Conservation (phyloP, 2,888 invertebrate genomes). For the Tachystola acroxantha region DNA sequence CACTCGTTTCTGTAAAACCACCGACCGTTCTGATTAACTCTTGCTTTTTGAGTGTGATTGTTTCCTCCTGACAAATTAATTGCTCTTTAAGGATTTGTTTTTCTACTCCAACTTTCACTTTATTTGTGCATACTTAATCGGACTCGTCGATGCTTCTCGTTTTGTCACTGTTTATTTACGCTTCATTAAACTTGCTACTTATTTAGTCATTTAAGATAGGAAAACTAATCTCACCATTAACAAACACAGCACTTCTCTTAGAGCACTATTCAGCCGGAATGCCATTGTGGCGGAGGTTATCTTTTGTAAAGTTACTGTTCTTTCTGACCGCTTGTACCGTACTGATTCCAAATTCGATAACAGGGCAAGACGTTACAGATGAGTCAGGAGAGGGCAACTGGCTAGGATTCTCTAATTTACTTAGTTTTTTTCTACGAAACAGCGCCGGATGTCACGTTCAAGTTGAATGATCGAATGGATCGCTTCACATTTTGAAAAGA, state of each 20-base stretch:
- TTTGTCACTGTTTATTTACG: slow-evolving; percentile 2
- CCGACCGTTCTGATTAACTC: slow-evolving; percentile 43
- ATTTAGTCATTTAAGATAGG: slow-evolving; percentile 3
- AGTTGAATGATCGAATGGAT: slow-evolving; percentile 59
- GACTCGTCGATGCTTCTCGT: background rate
- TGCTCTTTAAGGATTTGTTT: slow-evolving; percentile 21
- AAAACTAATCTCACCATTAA: slow-evolving; percentile 30
- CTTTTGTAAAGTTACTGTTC: slow-evolving; percentile 35
- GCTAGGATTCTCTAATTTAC: slow-evolving; percentile 36
- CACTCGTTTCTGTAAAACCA: slow-evolving; percentile 53
- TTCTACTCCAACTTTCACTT: slow-evolving; percentile 37
- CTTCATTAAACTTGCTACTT: background rate
- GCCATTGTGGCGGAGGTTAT: slow-evolving; percentile 31
- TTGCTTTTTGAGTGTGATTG: slow-evolving; percentile 39
- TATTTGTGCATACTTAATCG: slow-evolving; percentile 14
- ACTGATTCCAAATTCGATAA: slow-evolving; percentile 47
- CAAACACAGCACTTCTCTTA: slow-evolving; percentile 32
- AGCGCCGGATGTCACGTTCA: slow-evolving; percentile 65
- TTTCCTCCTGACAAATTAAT: slow-evolving; percentile 31
- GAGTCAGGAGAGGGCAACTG: slow-evolving; percentile 43
- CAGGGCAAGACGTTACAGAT: slow-evolving; percentile 34
- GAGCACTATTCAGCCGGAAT: slow-evolving; percentile 26
- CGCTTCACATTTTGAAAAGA: slow-evolving; percentile 40
- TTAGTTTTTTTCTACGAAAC: slow-evolving; percentile 34
- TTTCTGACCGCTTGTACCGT: slow-evolving; percentile 42